A percentile compares a stretch with the other conserved stretches of the same genome.
Conservation (phyloP, 2,888 invertebrate genomes). For the Galeopsomyia nigrocyanea region DNA sequence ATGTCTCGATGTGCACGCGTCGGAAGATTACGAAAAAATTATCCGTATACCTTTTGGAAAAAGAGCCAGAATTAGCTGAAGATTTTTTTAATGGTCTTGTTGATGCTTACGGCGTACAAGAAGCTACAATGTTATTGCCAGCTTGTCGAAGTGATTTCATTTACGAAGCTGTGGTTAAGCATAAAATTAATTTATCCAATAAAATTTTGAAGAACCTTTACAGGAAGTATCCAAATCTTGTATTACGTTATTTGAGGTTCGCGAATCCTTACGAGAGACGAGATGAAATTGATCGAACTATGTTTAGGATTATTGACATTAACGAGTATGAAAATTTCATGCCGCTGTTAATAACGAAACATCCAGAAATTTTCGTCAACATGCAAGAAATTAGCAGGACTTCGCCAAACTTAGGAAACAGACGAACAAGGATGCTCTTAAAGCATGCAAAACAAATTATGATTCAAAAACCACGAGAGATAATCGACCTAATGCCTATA, state of each 20-base stretch:
- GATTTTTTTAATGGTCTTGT: constrained; percentile 56
- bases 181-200: constrained; percentile 48
- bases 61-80: constrained; percentile 52
- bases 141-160: constrained; percentile 59
- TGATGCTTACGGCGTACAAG: constrained; percentile 51
- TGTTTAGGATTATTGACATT: constrained; percentile 41
- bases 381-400: constrained; percentile 32
- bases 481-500: constrained; percentile 52
- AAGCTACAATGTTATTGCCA: constrained; percentile 55
- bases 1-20: constrained; percentile 57
- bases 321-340: constrained; percentile 49
- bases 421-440: constrained; percentile 52
- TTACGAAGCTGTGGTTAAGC: constrained; percentile 48
- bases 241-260: constrained; percentile 58
- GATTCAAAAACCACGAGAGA: constrained; percentile 51
- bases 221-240: constrained; percentile 55
- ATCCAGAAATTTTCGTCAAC: constrained; percentile 50
- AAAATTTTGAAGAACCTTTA: constrained; percentile 51
- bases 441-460: constrained; percentile 52
- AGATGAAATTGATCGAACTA: constrained; percentile 34
- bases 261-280: constrained; percentile 20
- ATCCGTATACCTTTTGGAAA: constrained; percentile 48
- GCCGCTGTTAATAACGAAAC: constrained; percentile 53
- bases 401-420: constrained; percentile 51
- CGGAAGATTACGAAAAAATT: constrained; percentile 57